Evolutionary conservation across 2,888 invertebrate species (phyloP), one percentile per base, ranked within the genome.

Genomic region (Acronicta alni): DNA sequence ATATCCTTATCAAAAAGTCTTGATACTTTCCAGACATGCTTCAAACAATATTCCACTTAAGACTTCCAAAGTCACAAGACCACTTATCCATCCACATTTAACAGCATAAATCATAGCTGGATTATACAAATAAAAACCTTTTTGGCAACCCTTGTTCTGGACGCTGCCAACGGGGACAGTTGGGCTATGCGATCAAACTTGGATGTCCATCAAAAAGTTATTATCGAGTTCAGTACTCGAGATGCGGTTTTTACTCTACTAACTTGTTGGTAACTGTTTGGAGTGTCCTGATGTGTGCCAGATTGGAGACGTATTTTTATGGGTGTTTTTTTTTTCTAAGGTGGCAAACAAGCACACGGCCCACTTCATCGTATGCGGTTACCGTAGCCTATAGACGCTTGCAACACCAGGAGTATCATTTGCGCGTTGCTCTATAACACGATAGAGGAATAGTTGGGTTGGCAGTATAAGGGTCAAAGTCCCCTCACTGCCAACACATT

Each of bases 161-260:
- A 20, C 26, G 51, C 65, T 84, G 85, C 84, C 84, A 85, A 84
- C 65, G 74, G 62, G 79, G 69, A 73, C 79, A 74, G 75, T 75
- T 62, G 59, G 61, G 75, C 55, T 46, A 45, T 67, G 74, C 68
- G 73, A 85, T 83, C 75, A 83, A 77, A 75, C 74, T 72, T 76
- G 77, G 67, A 77, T 77, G 83, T 86, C 80, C 81, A 84, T 85
- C 81, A 83, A 77, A 79, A 81, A 74, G 69, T 80, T 75, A 72
- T 75, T 70, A 75, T 56, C 5, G 54, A 66, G 45, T 62, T 65
- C 55, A 53, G 53, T 61, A 54, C 53, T 76, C 73, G 45, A 77
- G 61, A 51, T 54, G 57, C 57, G 45, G 75, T 74, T 75, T 71
- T 75, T 67, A 62, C 57, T 63, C 67, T 63, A 71, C 68, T 72